Conservation (phyloP, 2,113 vertebrate genomes). For the Neolamprologus longior region DNA sequence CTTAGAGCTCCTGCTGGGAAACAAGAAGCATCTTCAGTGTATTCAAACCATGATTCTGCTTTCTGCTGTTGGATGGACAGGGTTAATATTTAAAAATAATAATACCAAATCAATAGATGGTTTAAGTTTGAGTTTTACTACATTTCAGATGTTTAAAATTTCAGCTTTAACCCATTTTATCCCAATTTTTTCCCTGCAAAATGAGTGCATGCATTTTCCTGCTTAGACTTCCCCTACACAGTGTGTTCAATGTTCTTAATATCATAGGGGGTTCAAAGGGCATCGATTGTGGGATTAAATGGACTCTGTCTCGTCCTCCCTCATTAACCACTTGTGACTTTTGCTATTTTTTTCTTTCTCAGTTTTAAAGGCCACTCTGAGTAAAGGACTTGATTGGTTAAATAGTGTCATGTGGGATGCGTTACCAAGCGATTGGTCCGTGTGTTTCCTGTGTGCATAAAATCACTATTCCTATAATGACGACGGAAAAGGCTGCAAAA, state of each 20-base stretch:
- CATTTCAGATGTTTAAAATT: not conserved
- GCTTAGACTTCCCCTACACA: accelerated
- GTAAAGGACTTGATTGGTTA: not conserved
- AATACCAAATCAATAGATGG: accelerated
- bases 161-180: accelerated
- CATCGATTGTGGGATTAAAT: accelerated
- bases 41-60: accelerated
- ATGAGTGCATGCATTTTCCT: accelerated
- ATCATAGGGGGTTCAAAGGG: not conserved
- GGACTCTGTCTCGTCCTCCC: accelerated
- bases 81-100: not conserved
- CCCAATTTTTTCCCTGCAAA: not conserved
- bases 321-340: accelerated
- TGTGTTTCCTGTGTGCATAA: not conserved
- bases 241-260: accelerated
- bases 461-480: not conserved
- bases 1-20: not conserved
- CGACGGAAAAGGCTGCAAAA: not conserved
- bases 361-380: accelerated
- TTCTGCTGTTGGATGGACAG: not conserved
- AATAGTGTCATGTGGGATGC: accelerated
- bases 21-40: accelerated
- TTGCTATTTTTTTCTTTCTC: accelerated
- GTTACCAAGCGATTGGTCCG: not conserved
- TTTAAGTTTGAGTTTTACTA: not conserved